Base-by-base conservation (phyloP, 1,140 invertebrate species). In the Eueides isabella region DNA sequence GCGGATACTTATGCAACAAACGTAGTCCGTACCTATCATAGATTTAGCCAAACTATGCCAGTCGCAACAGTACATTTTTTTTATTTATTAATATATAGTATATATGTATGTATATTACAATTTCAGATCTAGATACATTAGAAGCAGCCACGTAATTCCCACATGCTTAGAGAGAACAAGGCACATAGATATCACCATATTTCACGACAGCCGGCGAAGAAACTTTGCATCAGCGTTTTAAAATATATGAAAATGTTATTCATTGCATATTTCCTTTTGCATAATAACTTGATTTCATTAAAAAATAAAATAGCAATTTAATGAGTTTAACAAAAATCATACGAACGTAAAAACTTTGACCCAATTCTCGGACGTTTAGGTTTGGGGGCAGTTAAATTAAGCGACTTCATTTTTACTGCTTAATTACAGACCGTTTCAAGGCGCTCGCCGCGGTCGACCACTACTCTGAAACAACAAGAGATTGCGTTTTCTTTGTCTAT, bases 221-320 rank as follows among this genome's bases (percentile, higher is more conserved):
- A 0, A n/a, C 41, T 2, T 55, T 23, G 48, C 48, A 23, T 55
- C 48, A 55, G 48, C 48, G 48, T 11, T 55, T 55, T 26, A n/a
- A 55, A 55, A 55, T 55, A 55, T 55, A 55, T 55, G 23, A 23
- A 55, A 55, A 55, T 55, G 23, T 26, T 55, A 55, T 55, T 55
- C 48, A 55, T 55, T 55, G 19, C 48, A 55, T 55, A 55, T 55
- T 55, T 7, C 23, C 11, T 55, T 55, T 55, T 26, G 48, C 48
- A 55, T 19, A 55, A n/a, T 23, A 55, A 55, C 48, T n/a, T 23
- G 23, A 23, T 55, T 55, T 1, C 2, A 26, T 55, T 9, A 55
- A 55, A 55, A 7, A 23, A 55, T 55, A 19, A 55, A 26, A 26
- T n/a, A 26, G 48, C 41, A 44, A 23, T 55, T 23, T 55, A 26